phyloP scores from a whole-genome alignment of 2,888 invertebrate species.

The Dryadula phaetusa region DNA sequence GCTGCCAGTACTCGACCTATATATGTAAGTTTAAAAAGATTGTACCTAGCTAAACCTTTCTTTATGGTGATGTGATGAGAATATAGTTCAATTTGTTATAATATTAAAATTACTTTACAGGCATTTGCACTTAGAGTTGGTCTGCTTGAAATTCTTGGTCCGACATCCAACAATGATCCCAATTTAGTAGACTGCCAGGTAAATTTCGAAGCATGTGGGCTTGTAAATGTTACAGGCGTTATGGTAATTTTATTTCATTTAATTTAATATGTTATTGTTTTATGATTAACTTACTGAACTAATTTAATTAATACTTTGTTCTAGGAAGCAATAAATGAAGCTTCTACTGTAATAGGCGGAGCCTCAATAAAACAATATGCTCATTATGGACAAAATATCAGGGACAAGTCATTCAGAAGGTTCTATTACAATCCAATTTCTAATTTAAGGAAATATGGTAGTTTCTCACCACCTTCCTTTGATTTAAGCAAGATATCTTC shows the following conservation, averaged over 20 bases:
- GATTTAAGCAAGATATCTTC: constrained; percentile 46
- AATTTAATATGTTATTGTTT: neutral
- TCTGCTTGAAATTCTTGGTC: constrained; percentile 35
- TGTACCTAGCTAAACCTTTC: no score
- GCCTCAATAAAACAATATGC: constrained; percentile 51
- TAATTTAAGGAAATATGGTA: constrained; percentile 48
- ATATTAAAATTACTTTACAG: constrained; percentile 22
- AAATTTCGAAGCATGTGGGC: constrained; percentile 16
- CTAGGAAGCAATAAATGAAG: neutral
- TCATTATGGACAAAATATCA: constrained; percentile 53
- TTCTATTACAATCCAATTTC: constrained; percentile 46
- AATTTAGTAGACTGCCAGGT: constrained; percentile 7
- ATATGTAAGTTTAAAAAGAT: constrained; percentile 65
- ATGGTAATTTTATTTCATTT: constrained; percentile 24
- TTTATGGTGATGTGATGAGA: no score
- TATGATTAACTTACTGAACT: neutral
- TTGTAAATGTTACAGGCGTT: constrained; percentile 21
- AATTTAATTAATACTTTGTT: neutral
- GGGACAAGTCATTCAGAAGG: constrained; percentile 47
- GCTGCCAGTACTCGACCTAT: constrained; percentile 56
- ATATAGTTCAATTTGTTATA: neutral
- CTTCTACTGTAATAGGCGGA: constrained; percentile 36
- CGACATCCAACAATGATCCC: neutral
- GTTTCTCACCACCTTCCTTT: constrained; percentile 42
- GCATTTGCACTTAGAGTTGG: constrained; percentile 29